Conservation (phyloP, 2,888 invertebrate genomes). For the Oligia latruncula region DNA sequence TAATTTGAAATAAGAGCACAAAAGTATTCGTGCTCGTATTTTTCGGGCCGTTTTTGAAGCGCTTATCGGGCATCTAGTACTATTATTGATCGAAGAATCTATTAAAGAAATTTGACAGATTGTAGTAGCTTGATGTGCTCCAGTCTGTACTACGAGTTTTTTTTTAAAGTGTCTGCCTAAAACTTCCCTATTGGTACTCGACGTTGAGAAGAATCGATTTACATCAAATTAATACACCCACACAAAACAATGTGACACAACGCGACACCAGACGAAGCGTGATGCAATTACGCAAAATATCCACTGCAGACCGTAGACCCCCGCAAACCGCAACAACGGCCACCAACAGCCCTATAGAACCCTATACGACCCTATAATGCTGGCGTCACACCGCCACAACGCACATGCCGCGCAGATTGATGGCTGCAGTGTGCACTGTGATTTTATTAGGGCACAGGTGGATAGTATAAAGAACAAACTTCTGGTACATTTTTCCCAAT, state of each 20-base stretch:
- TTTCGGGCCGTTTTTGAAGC: too few species aligned
- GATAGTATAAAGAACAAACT: not conserved
- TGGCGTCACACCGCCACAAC: slow-evolving; percentile 15
- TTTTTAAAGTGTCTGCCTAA: not conserved
- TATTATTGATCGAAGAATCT: too few species aligned
- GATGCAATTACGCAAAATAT: slow-evolving; percentile 42
- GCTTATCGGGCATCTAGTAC: too few species aligned
- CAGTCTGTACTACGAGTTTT: not conserved
- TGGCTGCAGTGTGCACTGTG: slow-evolving; percentile 31
- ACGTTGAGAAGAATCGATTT: not conserved
- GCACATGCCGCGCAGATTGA: slow-evolving; percentile 32
- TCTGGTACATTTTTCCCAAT: slow-evolving; percentile 2
- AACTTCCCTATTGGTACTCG: not conserved
- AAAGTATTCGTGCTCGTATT: too few species aligned
- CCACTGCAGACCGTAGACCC: slow-evolving; percentile 21
- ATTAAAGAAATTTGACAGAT: too few species aligned
- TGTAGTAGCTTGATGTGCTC: too few species aligned
- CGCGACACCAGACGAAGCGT: slow-evolving; percentile 17
- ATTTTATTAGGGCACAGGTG: slow-evolving; percentile 41
- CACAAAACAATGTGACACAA: slow-evolving; percentile 5
- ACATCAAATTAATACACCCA: not conserved
- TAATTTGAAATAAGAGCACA: too few species aligned
- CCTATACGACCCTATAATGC: slow-evolving; percentile 12
- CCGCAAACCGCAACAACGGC: slow-evolving; percentile 42
- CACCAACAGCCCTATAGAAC: slow-evolving; percentile 15